These are phyloP conservation scores for Adelphocoris suturalis DNA, from an alignment of 2,888 invertebrate species.

Conservation along the genomic window DNA sequence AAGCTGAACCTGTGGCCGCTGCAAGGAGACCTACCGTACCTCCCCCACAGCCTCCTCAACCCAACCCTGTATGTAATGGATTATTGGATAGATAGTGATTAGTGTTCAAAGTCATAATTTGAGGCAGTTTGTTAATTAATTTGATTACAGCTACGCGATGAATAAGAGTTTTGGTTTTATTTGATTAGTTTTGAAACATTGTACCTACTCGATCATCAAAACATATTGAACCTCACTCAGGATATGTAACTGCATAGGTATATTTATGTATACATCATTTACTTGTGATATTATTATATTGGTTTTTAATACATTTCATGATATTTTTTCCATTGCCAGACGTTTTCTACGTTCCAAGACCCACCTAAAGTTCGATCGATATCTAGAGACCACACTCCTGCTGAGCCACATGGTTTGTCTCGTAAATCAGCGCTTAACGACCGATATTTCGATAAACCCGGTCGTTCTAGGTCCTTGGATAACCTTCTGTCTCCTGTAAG, in stretches of 20 bases:
- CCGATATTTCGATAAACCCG: slow-evolving; percentile 91
- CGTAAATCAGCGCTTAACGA: slow-evolving; percentile 92
- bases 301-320: background rate
- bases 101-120: no score
- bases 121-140: no score
- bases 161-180: no score
- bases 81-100: no score
- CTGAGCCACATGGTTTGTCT: slow-evolving; percentile 81
- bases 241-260: no score
- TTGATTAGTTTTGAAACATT: no score
- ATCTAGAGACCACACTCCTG: slow-evolving; percentile 77
- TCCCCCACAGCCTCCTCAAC: slow-evolving; percentile 76
- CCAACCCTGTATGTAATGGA: background rate
- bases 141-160: no score
- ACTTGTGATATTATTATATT: no score
- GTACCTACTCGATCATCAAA: no score
- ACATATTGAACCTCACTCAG: no score
- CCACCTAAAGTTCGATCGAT: slow-evolving; percentile 77
- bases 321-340: background rate
- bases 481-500: slow-evolving; percentile 85
- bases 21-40: slow-evolving; percentile 76
- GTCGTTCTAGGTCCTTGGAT: slow-evolving; percentile 88
- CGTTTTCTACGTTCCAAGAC: slow-evolving; percentile 56
- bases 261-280: no score
- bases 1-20: slow-evolving; percentile 75